Base-by-base conservation (phyloP, 2,888 invertebrate genomes). In the Drosophila pegasa region DNA sequence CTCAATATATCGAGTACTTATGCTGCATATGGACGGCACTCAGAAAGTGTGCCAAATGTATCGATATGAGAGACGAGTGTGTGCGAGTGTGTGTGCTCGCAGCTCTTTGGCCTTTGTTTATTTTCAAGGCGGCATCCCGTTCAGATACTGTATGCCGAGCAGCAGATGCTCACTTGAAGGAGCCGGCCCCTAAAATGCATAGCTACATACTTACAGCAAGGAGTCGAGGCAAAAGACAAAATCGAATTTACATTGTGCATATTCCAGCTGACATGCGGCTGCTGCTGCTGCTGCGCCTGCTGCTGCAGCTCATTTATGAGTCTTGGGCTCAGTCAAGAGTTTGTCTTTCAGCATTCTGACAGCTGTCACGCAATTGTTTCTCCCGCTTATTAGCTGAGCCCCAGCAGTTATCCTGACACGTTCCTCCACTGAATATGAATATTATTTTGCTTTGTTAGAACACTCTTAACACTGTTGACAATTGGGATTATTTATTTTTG, bases 21-120 rank as follows among this genome's bases (percentile, higher is more conserved):
- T 60, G 70, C 48, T 52, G 40, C 73, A 75, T 58, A 70, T 62
- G 66, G 65, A 59, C 71, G 47, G 35, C 31, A 35, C 60, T 64
- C n/a, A 41, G 35, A 68, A 75, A 75, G 75, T 77, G 75, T 75
- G 75, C 75, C 75, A 72, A 74, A 61, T 54, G 71, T 76, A 71
- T 72, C 67, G 57, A 76, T 76, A 31, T 25, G 41, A 29, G 54
- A 57, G 22, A 50, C 18, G n/a, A n/a, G n/a, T 35, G n/a, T 22
- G 48, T 47, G 45, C 5, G 12, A 10, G 45, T 45, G 20, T 47
- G 20, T 33, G 31, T 27, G 67, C 47, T 57, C 38, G 51, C 58
- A 40, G 31, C 56, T 56, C 37, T 27, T 37, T 52, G 43, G 45
- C 37, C 71, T 75, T 64, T 74, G 76, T 71, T 74, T 71, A 48